Conservation (phyloP, 2,888 invertebrate genomes). For the Drosophila fungiperda region DNA sequence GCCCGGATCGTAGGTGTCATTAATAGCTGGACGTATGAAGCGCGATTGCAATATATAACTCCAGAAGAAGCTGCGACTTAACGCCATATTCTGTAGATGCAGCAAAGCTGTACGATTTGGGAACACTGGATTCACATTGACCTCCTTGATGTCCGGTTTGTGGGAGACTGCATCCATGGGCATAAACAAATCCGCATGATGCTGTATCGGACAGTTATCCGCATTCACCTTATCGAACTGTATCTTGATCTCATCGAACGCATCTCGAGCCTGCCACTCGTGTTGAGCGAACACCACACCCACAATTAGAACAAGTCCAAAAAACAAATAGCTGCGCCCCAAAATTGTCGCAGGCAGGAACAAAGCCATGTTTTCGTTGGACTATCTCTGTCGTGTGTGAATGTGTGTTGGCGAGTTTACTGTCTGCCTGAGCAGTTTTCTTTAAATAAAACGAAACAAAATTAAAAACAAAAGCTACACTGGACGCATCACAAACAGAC, state of each 20-base stretch:
- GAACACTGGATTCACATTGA: conserved; percentile 96
- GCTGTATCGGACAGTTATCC: conserved; percentile 96
- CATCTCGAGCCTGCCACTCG: conserved; percentile 96
- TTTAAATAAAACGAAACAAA: conserved; percentile 28
- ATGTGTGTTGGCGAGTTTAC: conserved; percentile 3
- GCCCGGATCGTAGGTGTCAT: conserved; percentile 97
- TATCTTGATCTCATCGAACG: conserved; percentile 94
- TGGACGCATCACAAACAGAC: conserved; percentile 35
- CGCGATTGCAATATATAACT: conserved; percentile 96
- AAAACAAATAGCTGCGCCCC: conserved; percentile 83
- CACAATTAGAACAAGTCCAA: conserved; percentile 83
- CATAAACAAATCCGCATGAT: conserved; percentile 92
- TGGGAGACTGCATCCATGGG: conserved; percentile 95
- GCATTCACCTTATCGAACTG: conserved; percentile 93
- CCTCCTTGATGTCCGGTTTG: conserved; percentile 95
- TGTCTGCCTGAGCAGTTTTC: conserved; percentile 29
- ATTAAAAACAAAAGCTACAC: conserved; percentile 30
- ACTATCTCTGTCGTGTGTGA: neutral
- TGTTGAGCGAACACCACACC: conserved; percentile 94
- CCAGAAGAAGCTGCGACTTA: conserved; percentile 98
- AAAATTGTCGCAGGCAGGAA: conserved; percentile 75
- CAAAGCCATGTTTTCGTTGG: conserved; percentile 63
- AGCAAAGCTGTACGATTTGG: conserved; percentile 97
- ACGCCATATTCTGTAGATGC: conserved; percentile 98
- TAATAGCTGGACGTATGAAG: conserved; percentile 95